Evolutionary conservation across 2,888 invertebrate species (phyloP), one percentile per base, ranked within the genome.

Genomic region (Eupithecia centaureata): DNA sequence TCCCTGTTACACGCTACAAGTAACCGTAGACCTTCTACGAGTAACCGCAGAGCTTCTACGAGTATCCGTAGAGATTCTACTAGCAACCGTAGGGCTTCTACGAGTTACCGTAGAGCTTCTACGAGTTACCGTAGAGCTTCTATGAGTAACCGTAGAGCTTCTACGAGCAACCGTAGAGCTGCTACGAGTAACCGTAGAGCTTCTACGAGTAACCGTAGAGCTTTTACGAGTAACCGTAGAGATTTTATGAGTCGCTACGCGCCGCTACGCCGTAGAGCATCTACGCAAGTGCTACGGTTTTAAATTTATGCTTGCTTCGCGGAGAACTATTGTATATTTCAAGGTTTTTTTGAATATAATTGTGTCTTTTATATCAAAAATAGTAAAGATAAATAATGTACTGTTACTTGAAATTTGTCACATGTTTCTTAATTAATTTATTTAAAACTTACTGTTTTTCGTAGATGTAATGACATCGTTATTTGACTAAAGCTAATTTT

Each of bases 141-240:
- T n/a, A n/a, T n/a, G n/a, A 12, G 27, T 7, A 61, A 52, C 52
- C 33, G 52, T 67, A 61, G 68, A n/a, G 32, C 35, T n/a, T 22
- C 61, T 68, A 64, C 61, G 61, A 25, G 25, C n/a, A 12, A 12
- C 58, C 22, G 47, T 22, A 47, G 47, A 22, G 47, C 47, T 18
- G n/a, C n/a, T n/a, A 66, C 64, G 71, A 74, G 47, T 61, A 61
- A 67, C 25, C 70, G 65, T 67, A 68, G 63, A 56, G 57, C 73
- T 59, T 57, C 68, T 67, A 67, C 71, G 68, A 25, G 25, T 18
- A 12, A 12, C 58, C 22, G 47, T 22, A 47, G 47, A 22, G 47
- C 47, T 18, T 47, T 12, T 56, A 27, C 27, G 18, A 18, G 30
- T 0, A 12, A 12, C 58, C 22, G 47, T 22, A 47, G 47, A 22